A percentile compares a stretch with the other conserved stretches of the same genome.
Evolutionary conservation across 1,140 invertebrate species (phyloP).

Genomic region (Lepeophtheirus salmonis): DNA sequence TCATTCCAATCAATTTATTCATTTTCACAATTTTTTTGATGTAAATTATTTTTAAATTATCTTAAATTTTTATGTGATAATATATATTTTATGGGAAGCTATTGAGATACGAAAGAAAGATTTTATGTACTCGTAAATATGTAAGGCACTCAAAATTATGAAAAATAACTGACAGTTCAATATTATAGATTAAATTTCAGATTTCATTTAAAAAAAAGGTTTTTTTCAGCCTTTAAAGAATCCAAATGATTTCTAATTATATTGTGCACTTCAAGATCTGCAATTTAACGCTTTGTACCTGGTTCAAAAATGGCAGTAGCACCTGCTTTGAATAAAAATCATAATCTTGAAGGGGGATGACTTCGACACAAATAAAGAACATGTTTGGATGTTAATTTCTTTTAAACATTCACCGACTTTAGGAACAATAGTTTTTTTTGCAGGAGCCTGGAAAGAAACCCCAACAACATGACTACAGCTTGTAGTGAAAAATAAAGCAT

Average conservation of each 20-base stretch:
- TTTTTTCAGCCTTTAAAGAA: slow-evolving; percentile 21
- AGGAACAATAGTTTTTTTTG: slow-evolving; percentile 43
- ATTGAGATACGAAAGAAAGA: no score
- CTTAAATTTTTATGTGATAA: no score
- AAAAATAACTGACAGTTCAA: no score
- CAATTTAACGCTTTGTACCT: slow-evolving; percentile 29
- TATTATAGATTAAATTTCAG: no score
- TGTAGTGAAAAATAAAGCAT: slow-evolving; percentile 42
- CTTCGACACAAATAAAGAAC: slow-evolving; percentile 41
- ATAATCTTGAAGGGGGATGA: slow-evolving; percentile 47
- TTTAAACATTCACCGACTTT: slow-evolving; percentile 35
- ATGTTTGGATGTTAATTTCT: slow-evolving; percentile 38
- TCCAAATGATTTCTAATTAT: slow-evolving; percentile 24
- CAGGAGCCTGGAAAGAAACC: slow-evolving; percentile 41
- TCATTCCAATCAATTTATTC: no score
- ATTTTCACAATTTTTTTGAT: no score
- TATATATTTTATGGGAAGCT: no score
- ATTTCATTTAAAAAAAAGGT: no score
- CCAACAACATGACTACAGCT: slow-evolving; percentile 44
- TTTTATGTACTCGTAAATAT: no score
- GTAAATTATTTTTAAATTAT: no score
- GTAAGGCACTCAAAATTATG: no score
- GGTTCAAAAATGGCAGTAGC: slow-evolving; percentile 42
- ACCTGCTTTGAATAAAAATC: slow-evolving; percentile 37
- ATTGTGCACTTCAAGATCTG: slow-evolving; percentile 26